A percentile compares a stretch with the other conserved stretches of the same genome.
These are phyloP conservation scores for Miniopterus natalensis DNA, from an alignment of 2,113 vertebrate species.

Conservation along the genomic window DNA sequence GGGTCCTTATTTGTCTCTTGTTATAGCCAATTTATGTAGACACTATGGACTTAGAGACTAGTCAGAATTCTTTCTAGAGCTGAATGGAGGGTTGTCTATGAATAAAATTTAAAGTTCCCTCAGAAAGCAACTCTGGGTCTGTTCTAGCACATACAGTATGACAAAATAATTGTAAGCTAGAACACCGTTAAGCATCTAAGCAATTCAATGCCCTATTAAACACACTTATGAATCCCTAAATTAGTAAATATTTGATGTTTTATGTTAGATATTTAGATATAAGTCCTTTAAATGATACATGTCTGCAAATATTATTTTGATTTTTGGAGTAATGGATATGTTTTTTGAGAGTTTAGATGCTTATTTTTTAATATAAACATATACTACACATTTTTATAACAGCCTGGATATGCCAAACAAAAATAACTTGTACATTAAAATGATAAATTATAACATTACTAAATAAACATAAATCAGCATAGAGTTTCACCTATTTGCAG, in stretches of 20 bases:
- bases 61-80: background rate
- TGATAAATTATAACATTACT: background rate
- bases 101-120: background rate
- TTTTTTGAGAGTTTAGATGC: background rate
- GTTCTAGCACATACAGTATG: background rate
- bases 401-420: background rate
- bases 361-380: conserved; percentile 9
- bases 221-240: background rate
- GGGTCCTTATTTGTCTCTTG: background rate
- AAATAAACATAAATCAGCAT: background rate
- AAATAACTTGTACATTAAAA: conserved; percentile 2
- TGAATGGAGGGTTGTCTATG: background rate
- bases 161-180: background rate
- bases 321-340: background rate
- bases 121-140: background rate
- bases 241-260: background rate
- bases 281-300: background rate
- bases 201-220: background rate
- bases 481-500: background rate
- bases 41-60: background rate
- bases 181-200: background rate
- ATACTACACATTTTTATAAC: background rate
- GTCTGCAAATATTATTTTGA: background rate
- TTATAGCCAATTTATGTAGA: background rate
- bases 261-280: background rate